phyloP scores from a whole-genome alignment of 2,888 invertebrate species.

The Meghimatium bilineatum region DNA sequence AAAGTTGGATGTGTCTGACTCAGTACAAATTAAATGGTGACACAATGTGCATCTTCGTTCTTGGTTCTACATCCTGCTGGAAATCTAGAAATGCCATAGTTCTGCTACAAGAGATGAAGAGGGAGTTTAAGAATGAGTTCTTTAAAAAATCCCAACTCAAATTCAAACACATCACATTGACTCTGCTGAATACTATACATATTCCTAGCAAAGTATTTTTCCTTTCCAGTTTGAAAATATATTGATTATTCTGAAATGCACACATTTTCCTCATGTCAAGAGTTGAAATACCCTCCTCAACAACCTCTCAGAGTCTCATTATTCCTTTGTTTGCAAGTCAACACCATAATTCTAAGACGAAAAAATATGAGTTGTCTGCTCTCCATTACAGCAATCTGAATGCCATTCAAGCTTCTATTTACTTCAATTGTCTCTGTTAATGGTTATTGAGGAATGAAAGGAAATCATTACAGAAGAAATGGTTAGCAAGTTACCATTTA shows the following conservation, averaged over 20 bases:
- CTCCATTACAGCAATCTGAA: background rate
- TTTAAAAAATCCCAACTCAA: too few relatives aligned
- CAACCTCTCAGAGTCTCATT: slow-evolving; percentile 21
- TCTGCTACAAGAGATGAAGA: too few relatives aligned
- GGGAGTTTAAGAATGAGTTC: too few relatives aligned
- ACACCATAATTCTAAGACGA: background rate
- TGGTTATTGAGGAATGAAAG: background rate
- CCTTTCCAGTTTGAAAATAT: slow-evolving; percentile 21
- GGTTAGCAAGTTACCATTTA: background rate
- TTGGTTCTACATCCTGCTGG: too few relatives aligned
- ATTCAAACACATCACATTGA: too few relatives aligned
- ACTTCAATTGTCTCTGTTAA: background rate
- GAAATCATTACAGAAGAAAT: background rate
- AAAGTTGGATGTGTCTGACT: too few relatives aligned
- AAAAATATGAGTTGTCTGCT: background rate
- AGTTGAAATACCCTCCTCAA: background rate
- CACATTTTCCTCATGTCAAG: slow-evolving; percentile 4
- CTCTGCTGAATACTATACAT: background rate
- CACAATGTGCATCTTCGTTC: too few relatives aligned
- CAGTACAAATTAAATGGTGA: too few relatives aligned
- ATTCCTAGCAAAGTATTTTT: background rate
- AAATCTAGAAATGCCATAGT: too few relatives aligned
- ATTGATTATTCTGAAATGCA: background rate
- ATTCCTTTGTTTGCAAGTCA: background rate
- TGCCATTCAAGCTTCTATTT: background rate